A percentile compares a stretch with the other conserved stretches of the same genome.
These are phyloP conservation scores for Cheilosia urbana DNA, from an alignment of 2,888 invertebrate genomes.

Conservation along the genomic window DNA sequence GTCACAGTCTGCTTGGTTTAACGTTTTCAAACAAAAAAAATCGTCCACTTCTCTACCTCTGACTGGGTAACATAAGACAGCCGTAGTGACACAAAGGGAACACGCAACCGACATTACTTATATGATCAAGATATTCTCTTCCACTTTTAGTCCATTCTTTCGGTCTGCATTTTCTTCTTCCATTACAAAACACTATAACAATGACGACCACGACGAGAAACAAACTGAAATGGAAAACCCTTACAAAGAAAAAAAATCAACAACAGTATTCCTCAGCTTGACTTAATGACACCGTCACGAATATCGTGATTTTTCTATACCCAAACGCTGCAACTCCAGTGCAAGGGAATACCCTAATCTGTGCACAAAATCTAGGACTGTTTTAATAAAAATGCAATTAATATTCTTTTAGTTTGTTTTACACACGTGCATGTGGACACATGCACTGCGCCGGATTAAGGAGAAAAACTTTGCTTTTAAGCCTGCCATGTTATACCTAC, in stretches of 20 bases:
- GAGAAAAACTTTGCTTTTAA: neutral
- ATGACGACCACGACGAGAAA: neutral
- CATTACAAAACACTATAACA: neutral
- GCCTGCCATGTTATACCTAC: constrained; percentile 20
- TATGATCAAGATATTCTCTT: constrained; percentile 41
- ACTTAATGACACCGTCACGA: constrained; percentile 72
- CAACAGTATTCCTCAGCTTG: constrained; percentile 1
- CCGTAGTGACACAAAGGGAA: constrained; percentile 8
- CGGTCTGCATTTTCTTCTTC: constrained; percentile 19
- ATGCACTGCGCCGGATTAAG: neutral
- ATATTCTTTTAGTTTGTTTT: constrained; percentile 63
- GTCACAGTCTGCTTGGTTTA: too few species aligned
- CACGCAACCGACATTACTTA: constrained; percentile 53
- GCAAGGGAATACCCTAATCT: constrained; percentile 68
- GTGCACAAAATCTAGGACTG: constrained; percentile 68
- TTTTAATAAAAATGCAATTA: constrained; percentile 73
- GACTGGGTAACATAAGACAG: neutral
- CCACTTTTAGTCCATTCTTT: constrained; percentile 26
- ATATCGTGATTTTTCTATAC: constrained; percentile 64
- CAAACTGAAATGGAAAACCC: neutral
- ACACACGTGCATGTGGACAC: constrained; percentile 18
- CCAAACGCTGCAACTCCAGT: neutral
- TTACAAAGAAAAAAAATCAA: neutral
- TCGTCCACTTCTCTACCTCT: too few species aligned
- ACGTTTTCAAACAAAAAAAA: too few species aligned